Conservation (phyloP, 2,797 vertebrate genomes). For the Acrocephalus scirpaceus region DNA sequence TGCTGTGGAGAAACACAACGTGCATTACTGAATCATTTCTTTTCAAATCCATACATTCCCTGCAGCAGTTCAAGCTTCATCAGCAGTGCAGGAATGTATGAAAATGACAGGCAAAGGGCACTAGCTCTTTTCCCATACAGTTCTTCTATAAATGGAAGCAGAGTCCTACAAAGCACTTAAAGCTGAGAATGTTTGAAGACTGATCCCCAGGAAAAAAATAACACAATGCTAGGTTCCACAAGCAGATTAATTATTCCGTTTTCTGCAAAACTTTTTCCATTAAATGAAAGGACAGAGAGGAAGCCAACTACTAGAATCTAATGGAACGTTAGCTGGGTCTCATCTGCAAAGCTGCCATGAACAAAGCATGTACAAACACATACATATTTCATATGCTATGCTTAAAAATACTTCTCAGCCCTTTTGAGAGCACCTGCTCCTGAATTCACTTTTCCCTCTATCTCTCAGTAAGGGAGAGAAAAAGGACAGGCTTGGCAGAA, state of each 20-base stretch:
- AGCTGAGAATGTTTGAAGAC: conserved; percentile 45
- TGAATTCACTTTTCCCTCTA: background rate
- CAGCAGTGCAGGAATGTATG: conserved; percentile 76
- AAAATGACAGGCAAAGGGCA: conserved; percentile 83
- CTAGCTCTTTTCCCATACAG: conserved; percentile 72
- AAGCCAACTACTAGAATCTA: background rate
- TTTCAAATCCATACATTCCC: conserved; percentile 75
- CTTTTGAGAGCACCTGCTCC: conserved; percentile 26
- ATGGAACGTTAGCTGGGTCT: background rate
- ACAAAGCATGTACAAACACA: background rate
- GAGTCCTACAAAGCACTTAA: conserved; percentile 56
- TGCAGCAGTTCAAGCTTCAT: conserved; percentile 76
- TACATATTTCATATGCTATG: background rate
- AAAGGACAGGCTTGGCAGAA: background rate
- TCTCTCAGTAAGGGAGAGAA: background rate
- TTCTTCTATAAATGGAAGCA: conserved; percentile 77
- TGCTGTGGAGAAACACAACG: conserved; percentile 54
- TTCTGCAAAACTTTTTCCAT: background rate
- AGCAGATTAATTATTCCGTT: conserved; percentile 23
- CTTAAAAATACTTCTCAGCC: background rate
- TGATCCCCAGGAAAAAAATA: conserved; percentile 55
- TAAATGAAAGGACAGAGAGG: background rate
- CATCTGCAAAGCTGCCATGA: background rate
- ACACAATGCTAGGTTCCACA: background rate
- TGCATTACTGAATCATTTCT: conserved; percentile 64